phyloP scores from a whole-genome alignment of 2,113 vertebrate genomes.

The Oxyura jamaicensis region DNA sequence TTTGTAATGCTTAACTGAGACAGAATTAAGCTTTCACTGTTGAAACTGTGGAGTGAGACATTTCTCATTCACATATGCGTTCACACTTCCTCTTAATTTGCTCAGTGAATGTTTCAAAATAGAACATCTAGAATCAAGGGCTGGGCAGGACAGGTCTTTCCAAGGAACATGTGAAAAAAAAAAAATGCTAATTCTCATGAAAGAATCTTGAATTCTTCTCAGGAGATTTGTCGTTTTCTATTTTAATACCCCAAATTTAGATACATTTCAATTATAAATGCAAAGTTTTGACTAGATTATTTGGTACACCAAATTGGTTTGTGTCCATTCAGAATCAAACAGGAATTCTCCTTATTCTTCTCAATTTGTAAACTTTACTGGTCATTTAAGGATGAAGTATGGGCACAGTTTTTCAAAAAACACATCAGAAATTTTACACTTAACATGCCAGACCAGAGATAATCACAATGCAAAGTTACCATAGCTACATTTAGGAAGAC shows the following conservation, averaged over 20 bases:
- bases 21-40: constrained; percentile 21
- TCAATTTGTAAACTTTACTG: neutral
- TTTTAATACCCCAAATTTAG: neutral
- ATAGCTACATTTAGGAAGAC: neutral
- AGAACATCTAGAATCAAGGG: neutral
- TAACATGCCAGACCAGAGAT: neutral
- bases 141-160: neutral
- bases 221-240: neutral
- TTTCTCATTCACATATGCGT: neutral
- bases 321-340: neutral
- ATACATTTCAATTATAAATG: neutral
- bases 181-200: neutral
- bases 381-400: neutral
- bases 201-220: neutral
- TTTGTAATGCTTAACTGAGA: constrained; percentile 15
- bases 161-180: neutral
- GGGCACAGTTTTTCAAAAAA: neutral
- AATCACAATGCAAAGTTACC: neutral
- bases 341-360: neutral
- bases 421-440: neutral
- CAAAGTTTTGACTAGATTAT: neutral
- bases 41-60: neutral
- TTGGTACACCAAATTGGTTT: neutral
- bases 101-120: neutral
- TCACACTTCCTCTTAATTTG: neutral